Evolutionary conservation across 2,888 invertebrate genomes (phyloP), one percentile per base, ranked within the genome.

Genomic region (Lochmaea crataegi): DNA sequence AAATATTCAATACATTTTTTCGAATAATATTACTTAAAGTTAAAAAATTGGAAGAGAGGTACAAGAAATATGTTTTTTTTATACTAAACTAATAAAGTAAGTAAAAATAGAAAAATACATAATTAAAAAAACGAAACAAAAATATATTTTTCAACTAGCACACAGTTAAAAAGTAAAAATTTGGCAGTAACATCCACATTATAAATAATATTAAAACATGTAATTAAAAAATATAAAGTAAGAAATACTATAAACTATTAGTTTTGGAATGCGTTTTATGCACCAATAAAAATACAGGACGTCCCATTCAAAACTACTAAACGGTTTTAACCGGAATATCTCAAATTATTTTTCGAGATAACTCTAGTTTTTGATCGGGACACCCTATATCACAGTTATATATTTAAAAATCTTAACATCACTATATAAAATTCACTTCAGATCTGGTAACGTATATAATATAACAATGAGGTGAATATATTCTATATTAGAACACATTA

Each of bases 361-460:
- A 68, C 71, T 68, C 71, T 66, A 69, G 16, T 76, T 75, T 74
- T 68, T 70, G 72, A 75, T 76, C 32, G 48, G 38, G 26, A 69
- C 69, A 63, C 38, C 32, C 68, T 61, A 51, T 69, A 69, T 56
- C 51, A 71, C 74, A 79, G 75, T 76, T 73, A 73, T 74, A 78
- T 80, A 77, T 77, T 77, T 74, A 78, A 77, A 78, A 77, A 68
- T 75, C 78, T 77, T 76, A 81, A 81, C 81, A 80, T 79, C 78
- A 76, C 78, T 80, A 80, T 68, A 75, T 74, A 75, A 69, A 75
- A 53, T 77, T 72, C 66, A 73, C 69, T 76, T 85, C 85, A 85
- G 85, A 85, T 85, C 85, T 85, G 85, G 85, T 84, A 84, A 85
- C 84, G 80, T 83, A 82, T 82, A 84, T 61, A 38, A 60, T 69